phyloP scores from a whole-genome alignment of 2,888 invertebrate genomes.

The Ichneumoninae sp. region DNA sequence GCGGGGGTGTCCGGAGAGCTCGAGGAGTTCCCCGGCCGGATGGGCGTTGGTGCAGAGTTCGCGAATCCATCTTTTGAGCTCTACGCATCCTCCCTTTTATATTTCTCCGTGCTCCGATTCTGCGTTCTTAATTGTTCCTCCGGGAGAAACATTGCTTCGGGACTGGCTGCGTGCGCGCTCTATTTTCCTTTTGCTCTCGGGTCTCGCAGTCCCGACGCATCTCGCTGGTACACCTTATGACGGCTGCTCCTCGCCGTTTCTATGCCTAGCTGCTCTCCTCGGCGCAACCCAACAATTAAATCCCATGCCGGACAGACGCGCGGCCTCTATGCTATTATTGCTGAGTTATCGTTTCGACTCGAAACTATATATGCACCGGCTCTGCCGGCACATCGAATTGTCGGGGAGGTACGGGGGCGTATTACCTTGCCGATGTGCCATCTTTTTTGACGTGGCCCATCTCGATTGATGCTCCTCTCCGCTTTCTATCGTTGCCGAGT shows the following conservation, averaged over 20 bases:
- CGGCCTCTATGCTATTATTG: slow-evolving; percentile 77
- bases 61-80: slow-evolving; percentile 46
- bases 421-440: slow-evolving; percentile 60
- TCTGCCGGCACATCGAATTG: slow-evolving; percentile 52
- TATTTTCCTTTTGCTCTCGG: slow-evolving; percentile 68
- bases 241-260: slow-evolving; percentile 68
- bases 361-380: slow-evolving; percentile 51
- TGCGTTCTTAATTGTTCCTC: slow-evolving; percentile 43
- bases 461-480: slow-evolving; percentile 52
- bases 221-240: slow-evolving; percentile 73
- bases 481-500: slow-evolving; percentile 5
- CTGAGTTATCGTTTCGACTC: slow-evolving; percentile 80
- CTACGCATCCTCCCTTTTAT: slow-evolving; percentile 37
- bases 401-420: slow-evolving; percentile 58
- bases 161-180: slow-evolving; percentile 65
- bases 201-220: slow-evolving; percentile 57
- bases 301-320: slow-evolving; percentile 76
- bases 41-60: slow-evolving; percentile 51
- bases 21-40: slow-evolving; percentile 10
- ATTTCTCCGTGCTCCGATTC: slow-evolving; percentile 17
- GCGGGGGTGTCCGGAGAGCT: slow-evolving; percentile 5
- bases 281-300: slow-evolving; percentile 81
- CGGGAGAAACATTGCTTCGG: slow-evolving; percentile 31
- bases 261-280: slow-evolving; percentile 44
- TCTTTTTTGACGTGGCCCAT: slow-evolving; percentile 53